Conservation (phyloP, 2,797 vertebrate genomes). For the Champsocephalus gunnari region DNA sequence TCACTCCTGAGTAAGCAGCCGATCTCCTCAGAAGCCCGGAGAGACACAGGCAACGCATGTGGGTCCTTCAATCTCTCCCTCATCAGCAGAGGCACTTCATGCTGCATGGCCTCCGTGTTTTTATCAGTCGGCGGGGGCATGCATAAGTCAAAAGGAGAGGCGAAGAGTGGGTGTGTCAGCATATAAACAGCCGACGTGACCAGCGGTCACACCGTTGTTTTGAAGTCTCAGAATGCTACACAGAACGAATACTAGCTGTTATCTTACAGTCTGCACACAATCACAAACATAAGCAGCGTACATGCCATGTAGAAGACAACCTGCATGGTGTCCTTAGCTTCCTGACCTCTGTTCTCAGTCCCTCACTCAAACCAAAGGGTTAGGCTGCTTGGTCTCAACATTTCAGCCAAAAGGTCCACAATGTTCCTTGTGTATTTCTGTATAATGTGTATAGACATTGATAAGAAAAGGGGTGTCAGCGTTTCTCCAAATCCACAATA, state of each 20-base stretch:
- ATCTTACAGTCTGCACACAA: neutral
- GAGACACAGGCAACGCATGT: conserved; percentile 84
- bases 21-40: conserved; percentile 85
- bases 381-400: no score
- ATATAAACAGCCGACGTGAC: conserved; percentile 53
- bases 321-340: no score
- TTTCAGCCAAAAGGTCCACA: no score
- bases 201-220: conserved; percentile 25
- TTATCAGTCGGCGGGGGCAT: conserved; percentile 75
- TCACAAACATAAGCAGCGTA: neutral
- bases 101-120: conserved; percentile 78
- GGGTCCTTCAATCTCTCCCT: conserved; percentile 81
- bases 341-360: no score
- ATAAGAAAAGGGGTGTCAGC: no score
- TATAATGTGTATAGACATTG: no score
- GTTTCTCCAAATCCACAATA: no score
- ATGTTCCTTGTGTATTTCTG: no score
- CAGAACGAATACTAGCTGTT: conserved; percentile 20
- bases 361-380: no score
- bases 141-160: conserved; percentile 75
- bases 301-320: no score
- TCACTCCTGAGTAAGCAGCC: conserved; percentile 97
- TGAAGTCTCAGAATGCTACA: conserved; percentile 38
- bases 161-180: conserved; percentile 67
- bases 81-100: conserved; percentile 82